A percentile compares a stretch with the other conserved stretches of the same genome.
Evolutionary conservation across 2,888 invertebrate species (phyloP).

Genomic region (Panopea generosa): DNA sequence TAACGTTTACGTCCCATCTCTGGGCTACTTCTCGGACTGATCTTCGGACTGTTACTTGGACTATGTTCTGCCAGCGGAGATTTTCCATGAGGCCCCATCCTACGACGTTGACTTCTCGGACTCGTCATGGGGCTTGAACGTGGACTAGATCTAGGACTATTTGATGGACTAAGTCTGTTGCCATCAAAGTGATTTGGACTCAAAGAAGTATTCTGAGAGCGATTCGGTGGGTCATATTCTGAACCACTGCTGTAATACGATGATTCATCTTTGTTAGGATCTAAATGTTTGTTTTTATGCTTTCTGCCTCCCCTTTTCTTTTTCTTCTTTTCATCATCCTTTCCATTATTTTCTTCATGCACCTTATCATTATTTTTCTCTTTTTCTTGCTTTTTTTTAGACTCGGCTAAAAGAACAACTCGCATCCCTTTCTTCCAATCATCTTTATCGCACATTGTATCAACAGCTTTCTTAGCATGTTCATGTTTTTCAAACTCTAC

Average conservation of each 20-base stretch:
- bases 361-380: slow-evolving; percentile 65
- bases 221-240: slow-evolving; percentile 79
- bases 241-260: slow-evolving; percentile 83
- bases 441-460: slow-evolving; percentile 83
- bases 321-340: slow-evolving; percentile 74
- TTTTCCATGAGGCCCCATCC: slow-evolving; percentile 72
- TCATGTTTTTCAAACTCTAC: slow-evolving; percentile 96
- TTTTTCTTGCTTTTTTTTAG: slow-evolving; percentile 75
- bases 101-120: slow-evolving; percentile 70
- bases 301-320: slow-evolving; percentile 71
- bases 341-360: slow-evolving; percentile 69
- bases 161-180: slow-evolving; percentile 72
- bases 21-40: slow-evolving; percentile 82
- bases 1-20: slow-evolving; percentile 72
- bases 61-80: slow-evolving; percentile 75
- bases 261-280: slow-evolving; percentile 72
- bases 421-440: slow-evolving; percentile 84
- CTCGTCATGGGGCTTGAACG: slow-evolving; percentile 75
- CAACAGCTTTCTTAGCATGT: slow-evolving; percentile 92
- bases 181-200: slow-evolving; percentile 65
- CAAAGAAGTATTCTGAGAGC: slow-evolving; percentile 60
- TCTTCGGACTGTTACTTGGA: slow-evolving; percentile 70
- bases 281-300: slow-evolving; percentile 77
- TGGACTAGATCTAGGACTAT: slow-evolving; percentile 79
- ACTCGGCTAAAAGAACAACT: slow-evolving; percentile 82